Base-by-base conservation (phyloP, 2,888 invertebrate species). In the Tetranychus truncatus region DNA sequence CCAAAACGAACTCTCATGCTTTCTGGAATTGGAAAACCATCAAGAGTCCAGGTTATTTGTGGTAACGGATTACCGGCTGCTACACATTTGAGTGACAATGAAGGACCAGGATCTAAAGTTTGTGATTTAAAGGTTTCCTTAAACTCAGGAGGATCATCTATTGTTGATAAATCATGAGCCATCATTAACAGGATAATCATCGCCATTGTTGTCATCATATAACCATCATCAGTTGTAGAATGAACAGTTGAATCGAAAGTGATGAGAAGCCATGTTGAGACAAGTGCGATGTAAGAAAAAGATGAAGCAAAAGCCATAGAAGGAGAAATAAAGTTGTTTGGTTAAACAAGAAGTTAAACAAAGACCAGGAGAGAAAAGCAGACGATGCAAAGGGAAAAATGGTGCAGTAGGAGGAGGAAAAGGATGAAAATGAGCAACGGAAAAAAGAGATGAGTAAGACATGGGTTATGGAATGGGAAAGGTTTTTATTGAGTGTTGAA, bases 21-120 rank as follows among this genome's bases (percentile, higher is more conserved):
- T 71, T 78, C 78, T 2, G 80, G 80, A 8, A 83, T 78, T 1
- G 80, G 80, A 18, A 80, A 80, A 34, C 80, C 83, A 76, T 83
- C 84, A 66, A 80, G 77, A 3, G 78, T 77, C 80, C 80, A 80
- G n/a, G 80, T 79, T 34, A 80, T 80, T 72, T 80, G 80, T 8
- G 80, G 80, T 1, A 80, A 77, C 11, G 80, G 80, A 11, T 78
- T 80, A 24, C 80, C 80, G 18, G 79, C 78, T 4, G 80, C 80
- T 21, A 79, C 78, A 73, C 80, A 80, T 75, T 80, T 79, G n/a
- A 80, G 75, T 44, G 80, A 80, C 20, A 80, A 77, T 72, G 78
- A 78, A 8, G 80, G 79, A n/a, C 80, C 74, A 11, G 74, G 74
- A n/a, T 74, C 74, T 8, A 74, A 34, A 18, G 69, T 74, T 74